Evolutionary conservation across 2,113 vertebrate genomes (phyloP).

Genomic region (Sitta europaea): DNA sequence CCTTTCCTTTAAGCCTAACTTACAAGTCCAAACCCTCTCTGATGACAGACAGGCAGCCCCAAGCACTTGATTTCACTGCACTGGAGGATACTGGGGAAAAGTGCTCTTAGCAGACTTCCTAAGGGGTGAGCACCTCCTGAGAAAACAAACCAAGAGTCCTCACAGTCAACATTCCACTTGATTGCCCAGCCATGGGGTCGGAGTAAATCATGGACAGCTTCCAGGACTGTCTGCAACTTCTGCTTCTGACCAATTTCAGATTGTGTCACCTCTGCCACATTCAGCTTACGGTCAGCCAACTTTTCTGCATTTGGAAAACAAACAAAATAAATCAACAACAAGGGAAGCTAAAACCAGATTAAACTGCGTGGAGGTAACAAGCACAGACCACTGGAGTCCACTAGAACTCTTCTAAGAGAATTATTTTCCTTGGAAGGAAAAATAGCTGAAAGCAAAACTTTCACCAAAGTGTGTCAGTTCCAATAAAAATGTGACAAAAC

Average conservation of each 20-base stretch:
- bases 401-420: neutral
- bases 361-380: neutral
- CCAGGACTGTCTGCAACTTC: conserved; percentile 92
- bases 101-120: neutral
- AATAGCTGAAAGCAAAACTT: neutral
- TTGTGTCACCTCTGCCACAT: conserved; percentile 94
- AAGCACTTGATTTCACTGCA: neutral
- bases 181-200: conserved; percentile 86
- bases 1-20: neutral
- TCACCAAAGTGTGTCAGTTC: neutral
- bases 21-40: neutral
- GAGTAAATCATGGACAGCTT: conserved; percentile 86
- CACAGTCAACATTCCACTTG: conserved; percentile 92
- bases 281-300: conserved; percentile 84
- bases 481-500: neutral
- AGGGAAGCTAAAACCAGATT: neutral
- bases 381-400: neutral
- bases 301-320: conserved; percentile 78
- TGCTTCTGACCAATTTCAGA: conserved; percentile 95
- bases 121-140: too few relatives aligned
- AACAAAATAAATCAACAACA: neutral
- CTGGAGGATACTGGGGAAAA: neutral
- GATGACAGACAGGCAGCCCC: neutral
- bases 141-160: conserved; percentile 39
- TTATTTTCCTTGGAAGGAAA: neutral